Conservation (phyloP, 2,797 vertebrate species). For the Xerus rutilus region DNA sequence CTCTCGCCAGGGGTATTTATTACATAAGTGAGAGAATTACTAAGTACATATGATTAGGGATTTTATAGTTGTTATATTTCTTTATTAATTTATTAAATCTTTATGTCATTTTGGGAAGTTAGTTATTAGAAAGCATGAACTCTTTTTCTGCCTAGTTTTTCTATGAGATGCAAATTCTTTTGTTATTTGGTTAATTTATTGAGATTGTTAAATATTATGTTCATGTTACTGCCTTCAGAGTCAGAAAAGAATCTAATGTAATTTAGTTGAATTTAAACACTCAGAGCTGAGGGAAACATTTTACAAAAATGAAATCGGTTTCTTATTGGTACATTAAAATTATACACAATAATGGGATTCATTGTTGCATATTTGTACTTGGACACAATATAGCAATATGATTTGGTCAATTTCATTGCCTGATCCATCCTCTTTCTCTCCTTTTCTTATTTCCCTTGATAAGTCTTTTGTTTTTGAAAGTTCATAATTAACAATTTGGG, state of each 20-base stretch:
- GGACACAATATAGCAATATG: no score
- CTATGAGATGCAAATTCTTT: neutral
- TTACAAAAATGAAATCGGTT: neutral
- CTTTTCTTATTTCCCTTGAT: no score
- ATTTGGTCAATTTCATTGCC: no score
- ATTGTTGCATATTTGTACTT: no score
- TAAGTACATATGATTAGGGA: neutral
- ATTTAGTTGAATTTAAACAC: neutral
- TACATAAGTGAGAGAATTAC: neutral
- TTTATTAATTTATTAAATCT: neutral
- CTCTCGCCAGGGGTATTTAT: neutral
- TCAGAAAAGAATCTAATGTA: neutral
- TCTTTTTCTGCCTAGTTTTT: neutral
- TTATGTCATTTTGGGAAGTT: neutral
- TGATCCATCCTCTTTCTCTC: no score
- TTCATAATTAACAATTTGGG: neutral
- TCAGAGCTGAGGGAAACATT: neutral
- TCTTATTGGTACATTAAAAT: neutral
- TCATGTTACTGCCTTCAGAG: neutral
- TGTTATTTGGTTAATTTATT: conserved; percentile 18
- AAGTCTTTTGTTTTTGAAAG: neutral
- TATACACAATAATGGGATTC: no score
- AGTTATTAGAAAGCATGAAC: neutral
- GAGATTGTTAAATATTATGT: neutral
- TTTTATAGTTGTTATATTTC: neutral